Evolutionary conservation across 2,888 invertebrate species (phyloP), one percentile per base, ranked within the genome.

Genomic region (Aromia moschata): DNA sequence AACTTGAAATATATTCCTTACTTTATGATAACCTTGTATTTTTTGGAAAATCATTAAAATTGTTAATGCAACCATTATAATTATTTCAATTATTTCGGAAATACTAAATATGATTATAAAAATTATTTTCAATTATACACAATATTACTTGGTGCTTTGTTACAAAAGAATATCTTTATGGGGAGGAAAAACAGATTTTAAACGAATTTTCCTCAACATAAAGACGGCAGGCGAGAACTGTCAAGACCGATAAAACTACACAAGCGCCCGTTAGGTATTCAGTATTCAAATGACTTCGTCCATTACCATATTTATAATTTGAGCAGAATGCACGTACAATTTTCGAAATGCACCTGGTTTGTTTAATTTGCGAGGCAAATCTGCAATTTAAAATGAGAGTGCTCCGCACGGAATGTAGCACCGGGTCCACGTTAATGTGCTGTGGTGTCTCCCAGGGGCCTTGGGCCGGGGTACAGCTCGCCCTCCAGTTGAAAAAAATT

Each of bases 331-430:
- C 17, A 11, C 7, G n/a, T 45, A 31, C 18, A 20, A 36, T 18
- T 37, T 47, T 37, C 10, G 1, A 20, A 37, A 18, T 36, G 47
- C 47, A 47, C 47, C 47, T 47, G 47, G 36, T 20, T 25, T 10
- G 10, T 25, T 25, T 12, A 49, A 38, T 38, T 25, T 15, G 47
- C 11, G 4, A 12, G 14, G 25, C 49, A 11, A 38, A 40, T 40
- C 25, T 25, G 49, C 49, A 49, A 49, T 38, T 47, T 49, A 49
- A 49, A 40, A 49, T n/a, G 15, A 40, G 38, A 49, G 5, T 10
- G 38, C 20, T 20, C 4, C 14, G 7, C 37, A 18, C 37, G 12
- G 20, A 17, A 37, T 20, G 20, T 14, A 12, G n/a, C 12, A 18
- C 47, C 11, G 37, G 33, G 17, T 36, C 36, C 17, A 37, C 25